Base-by-base conservation (phyloP, 1,140 invertebrate genomes). In the Chrysomallon squamiferum region DNA sequence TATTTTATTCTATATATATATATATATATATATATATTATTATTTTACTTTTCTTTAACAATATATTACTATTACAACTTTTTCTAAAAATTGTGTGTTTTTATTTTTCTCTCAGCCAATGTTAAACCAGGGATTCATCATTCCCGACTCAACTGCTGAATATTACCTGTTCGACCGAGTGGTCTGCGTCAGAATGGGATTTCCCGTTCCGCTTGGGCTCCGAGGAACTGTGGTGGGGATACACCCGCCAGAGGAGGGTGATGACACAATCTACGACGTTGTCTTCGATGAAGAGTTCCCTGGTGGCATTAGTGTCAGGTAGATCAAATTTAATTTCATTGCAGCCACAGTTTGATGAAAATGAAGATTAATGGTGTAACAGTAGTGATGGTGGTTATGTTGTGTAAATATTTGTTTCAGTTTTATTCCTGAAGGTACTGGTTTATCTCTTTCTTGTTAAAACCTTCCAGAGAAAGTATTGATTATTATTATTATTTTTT, bases 161-260 rank as follows among this genome's bases (percentile, higher is more conserved):
- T 92, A 90, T 79, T 73, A 87, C 66, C 74, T 98, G 47, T 92
- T 93, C 70, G 95, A 98, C 81, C 88, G 96, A 61, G 90, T 98
- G 43, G 89, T 96, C 2, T 90, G 91, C 73, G 89, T 93, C 0
- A 87, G 91, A 38, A 88, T 90, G 50, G 89, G 89, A 54, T 92
- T 90, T 72, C 89, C 89, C 2, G 93, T 95, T 9, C 94, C 95
- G 0, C 83, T 93, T 18, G 95, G 94, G 5, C 86, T 89, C 0
- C 90, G 89, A 72, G 95, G 95, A 38, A 96, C 93, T 0, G 87
- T 97, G 0, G 90, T 94, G 22, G 93, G 91, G 32, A 83, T 87
- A 27, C 72, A 78, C 56, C 73, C 70, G 47, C 84, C 85, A 4
- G 82, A 89, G 2, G 87, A 87, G 35, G 66, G 79, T 6, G 72